These are phyloP conservation scores for Clinocottus analis DNA, from an alignment of 2,113 vertebrate genomes.

Conservation along the genomic window DNA sequence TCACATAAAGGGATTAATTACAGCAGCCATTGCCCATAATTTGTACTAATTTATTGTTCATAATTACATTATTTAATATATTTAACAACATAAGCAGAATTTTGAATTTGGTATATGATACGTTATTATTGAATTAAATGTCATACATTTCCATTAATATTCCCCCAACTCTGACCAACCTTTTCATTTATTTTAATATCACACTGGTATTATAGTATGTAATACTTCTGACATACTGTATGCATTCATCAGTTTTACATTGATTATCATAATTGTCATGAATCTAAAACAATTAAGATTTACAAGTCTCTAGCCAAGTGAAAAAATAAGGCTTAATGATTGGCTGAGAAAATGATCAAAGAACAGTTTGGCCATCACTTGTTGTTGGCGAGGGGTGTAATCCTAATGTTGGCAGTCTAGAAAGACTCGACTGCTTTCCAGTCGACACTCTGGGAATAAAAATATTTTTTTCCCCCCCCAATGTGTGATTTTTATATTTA, in stretches of 20 bases:
- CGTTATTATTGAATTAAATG: neutral
- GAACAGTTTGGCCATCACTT: conserved; percentile 76
- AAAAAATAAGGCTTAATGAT: conserved; percentile 65
- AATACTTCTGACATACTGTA: conserved; percentile 50
- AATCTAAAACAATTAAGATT: conserved; percentile 71
- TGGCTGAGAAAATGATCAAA: conserved; percentile 70
- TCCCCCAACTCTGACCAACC: neutral
- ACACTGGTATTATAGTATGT: conserved; percentile 7
- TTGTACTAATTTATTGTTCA: conserved; percentile 1
- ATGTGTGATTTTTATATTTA: conserved; percentile 37
- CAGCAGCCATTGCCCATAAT: neutral
- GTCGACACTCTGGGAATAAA: conserved; percentile 46
- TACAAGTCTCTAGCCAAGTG: conserved; percentile 54
- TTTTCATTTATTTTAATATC: neutral
- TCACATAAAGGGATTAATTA: neutral
- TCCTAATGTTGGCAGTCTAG: conserved; percentile 63
- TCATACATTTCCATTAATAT: neutral
- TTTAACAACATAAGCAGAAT: neutral
- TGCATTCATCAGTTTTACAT: conserved; percentile 48
- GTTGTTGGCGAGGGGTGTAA: conserved; percentile 70
- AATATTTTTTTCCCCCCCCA: conserved; percentile 5
- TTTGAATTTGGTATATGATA: neutral
- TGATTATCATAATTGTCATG: conserved; percentile 59
- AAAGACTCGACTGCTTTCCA: conserved; percentile 59
- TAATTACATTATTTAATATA: neutral